A percentile compares a stretch with the other conserved stretches of the same genome.
Evolutionary conservation across 2,797 vertebrate genomes (phyloP).

Genomic region (Morus bassanus): DNA sequence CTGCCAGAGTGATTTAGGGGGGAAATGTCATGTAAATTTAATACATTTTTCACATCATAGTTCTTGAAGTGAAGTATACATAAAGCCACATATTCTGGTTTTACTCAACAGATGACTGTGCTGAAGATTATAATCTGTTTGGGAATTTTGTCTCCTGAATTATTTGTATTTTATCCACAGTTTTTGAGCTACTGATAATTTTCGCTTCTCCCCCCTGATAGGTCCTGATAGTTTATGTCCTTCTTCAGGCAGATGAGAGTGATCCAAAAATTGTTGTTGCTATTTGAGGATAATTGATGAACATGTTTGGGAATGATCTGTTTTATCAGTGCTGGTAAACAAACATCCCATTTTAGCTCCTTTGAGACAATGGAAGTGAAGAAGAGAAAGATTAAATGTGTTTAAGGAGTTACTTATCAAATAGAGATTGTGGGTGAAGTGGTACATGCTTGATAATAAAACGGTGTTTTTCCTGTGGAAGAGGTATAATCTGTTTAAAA

Average conservation of each 20-base stretch:
- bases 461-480: not conserved
- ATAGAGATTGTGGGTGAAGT: not conserved
- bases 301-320: not conserved
- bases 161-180: not conserved
- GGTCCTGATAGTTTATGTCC: not conserved
- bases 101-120: not conserved
- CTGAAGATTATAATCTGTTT: not conserved
- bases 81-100: not conserved
- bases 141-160: not conserved
- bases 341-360: not conserved
- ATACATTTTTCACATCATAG: not conserved
- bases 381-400: not conserved
- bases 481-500: not conserved
- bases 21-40: not conserved
- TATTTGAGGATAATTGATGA: not conserved
- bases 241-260: not conserved
- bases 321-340: not conserved
- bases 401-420: not conserved
- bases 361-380: not conserved
- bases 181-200: not conserved
- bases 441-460: not conserved
- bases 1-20: not conserved
- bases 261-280: not conserved
- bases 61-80: not conserved
- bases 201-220: not conserved